phyloP scores from a whole-genome alignment of 2,113 vertebrate genomes.

The Melanerpes formicivorus region DNA sequence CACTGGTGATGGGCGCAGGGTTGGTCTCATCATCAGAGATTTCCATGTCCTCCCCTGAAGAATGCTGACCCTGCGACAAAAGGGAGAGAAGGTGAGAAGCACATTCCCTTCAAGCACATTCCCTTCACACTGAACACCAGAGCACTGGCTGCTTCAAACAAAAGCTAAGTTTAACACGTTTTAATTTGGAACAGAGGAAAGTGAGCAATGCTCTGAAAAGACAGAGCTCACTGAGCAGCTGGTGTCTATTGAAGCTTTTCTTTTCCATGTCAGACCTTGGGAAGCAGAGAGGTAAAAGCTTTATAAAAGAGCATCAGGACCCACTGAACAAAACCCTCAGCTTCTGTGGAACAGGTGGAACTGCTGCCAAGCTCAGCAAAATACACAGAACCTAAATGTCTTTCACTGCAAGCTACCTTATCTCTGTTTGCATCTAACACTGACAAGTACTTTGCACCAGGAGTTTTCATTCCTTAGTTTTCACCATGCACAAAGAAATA shows the following conservation, averaged over 20 bases:
- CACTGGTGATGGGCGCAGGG: constrained; percentile 83
- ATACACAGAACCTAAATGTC: neutral
- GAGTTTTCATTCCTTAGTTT: neutral
- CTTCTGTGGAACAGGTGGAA: neutral
- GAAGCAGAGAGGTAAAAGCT: constrained; percentile 30
- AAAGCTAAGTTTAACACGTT: constrained; percentile 42
- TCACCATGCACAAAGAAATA: neutral
- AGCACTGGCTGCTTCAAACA: neutral
- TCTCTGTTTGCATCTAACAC: neutral
- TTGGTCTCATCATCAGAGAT: constrained; percentile 97
- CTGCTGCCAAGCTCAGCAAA: neutral
- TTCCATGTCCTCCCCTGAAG: constrained; percentile 98
- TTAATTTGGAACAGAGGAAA: constrained; percentile 23
- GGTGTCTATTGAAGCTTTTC: constrained; percentile 46
- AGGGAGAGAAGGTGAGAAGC: constrained; percentile 25
- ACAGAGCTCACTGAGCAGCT: neutral
- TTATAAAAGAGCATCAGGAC: constrained; percentile 20
- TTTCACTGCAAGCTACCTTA: neutral
- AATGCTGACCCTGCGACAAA: constrained; percentile 83
- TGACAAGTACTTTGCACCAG: neutral
- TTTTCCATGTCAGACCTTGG: constrained; percentile 8
- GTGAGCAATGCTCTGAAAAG: neutral
- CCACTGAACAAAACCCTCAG: constrained; percentile 8
- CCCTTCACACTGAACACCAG: neutral
- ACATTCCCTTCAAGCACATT: neutral